Conservation (phyloP, 1,140 invertebrate genomes). For the Neodiprion fabricii region DNA sequence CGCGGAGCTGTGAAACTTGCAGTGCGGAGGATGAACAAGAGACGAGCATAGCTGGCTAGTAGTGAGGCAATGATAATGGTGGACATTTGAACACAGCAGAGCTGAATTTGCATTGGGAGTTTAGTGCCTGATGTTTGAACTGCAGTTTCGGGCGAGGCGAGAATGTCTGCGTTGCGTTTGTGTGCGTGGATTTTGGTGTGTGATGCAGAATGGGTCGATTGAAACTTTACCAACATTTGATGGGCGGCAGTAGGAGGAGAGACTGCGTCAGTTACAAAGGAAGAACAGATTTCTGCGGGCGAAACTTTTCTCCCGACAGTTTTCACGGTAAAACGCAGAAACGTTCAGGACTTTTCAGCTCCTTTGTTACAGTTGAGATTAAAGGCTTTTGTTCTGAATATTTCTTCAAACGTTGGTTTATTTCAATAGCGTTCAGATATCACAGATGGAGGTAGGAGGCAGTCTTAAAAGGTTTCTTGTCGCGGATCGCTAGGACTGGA, state of each 20-base stretch:
- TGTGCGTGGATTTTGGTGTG: neutral
- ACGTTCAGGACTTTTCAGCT: too few relatives aligned
- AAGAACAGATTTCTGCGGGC: neutral
- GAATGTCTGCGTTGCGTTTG: neutral
- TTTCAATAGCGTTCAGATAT: neutral
- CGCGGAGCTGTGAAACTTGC: neutral
- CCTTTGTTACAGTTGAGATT: too few relatives aligned
- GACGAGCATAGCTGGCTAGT: too few relatives aligned
- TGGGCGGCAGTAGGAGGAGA: neutral
- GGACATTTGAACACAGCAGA: neutral
- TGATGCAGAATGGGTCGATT: neutral
- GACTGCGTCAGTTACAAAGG: neutral
- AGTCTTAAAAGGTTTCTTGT: too few relatives aligned
- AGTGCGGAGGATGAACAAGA: too few relatives aligned
- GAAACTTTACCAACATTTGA: neutral
- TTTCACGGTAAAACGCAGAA: neutral
- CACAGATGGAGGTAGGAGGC: too few relatives aligned
- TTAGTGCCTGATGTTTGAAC: slow-evolving; percentile 6
- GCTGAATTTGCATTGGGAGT: slow-evolving; percentile 2
- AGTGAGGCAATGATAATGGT: neutral
- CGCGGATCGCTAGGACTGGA: too few relatives aligned
- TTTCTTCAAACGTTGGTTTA: neutral
- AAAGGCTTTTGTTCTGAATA: neutral
- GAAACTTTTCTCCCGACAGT: neutral
- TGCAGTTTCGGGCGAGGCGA: neutral